A percentile compares a stretch with the other conserved stretches of the same genome.
phyloP scores from a whole-genome alignment of 2,797 vertebrate genomes.

The Clarias pachynema region DNA sequence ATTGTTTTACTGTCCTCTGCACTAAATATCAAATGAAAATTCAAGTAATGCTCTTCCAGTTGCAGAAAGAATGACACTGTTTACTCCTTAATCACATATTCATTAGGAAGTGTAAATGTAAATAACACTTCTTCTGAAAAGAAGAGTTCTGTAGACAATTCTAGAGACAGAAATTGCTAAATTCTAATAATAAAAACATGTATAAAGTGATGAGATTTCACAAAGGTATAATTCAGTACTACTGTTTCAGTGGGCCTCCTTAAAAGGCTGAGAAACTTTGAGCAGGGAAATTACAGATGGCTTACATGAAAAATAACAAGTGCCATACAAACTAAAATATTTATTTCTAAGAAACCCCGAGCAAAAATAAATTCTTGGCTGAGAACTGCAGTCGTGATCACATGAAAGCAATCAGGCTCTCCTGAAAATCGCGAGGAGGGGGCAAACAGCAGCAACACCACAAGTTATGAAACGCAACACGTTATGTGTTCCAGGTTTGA shows the following conservation, averaged over 20 bases:
- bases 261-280: not conserved
- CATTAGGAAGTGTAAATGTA: not conserved
- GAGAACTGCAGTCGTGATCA: conserved; percentile 3
- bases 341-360: conserved; percentile 15
- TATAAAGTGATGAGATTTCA: not conserved
- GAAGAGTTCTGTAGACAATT: not conserved
- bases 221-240: not conserved
- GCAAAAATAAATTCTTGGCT: not conserved
- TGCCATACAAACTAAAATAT: conserved; percentile 19
- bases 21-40: not conserved
- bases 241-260: not conserved
- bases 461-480: conserved; percentile 41
- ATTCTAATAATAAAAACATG: not conserved
- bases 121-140: too few relatives aligned
- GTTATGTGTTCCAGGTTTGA: conserved; percentile 45
- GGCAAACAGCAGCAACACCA: conserved; percentile 22
- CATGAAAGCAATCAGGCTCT: conserved; percentile 24
- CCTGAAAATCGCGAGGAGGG: conserved; percentile 4
- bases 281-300: not conserved
- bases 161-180: not conserved
- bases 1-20: not conserved
- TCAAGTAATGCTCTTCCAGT: not conserved
- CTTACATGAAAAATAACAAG: not conserved
- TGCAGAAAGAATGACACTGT: too few relatives aligned
- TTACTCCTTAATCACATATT: not conserved